Conservation (phyloP, 2,113 vertebrate species). For the Lipophrys pholis region DNA sequence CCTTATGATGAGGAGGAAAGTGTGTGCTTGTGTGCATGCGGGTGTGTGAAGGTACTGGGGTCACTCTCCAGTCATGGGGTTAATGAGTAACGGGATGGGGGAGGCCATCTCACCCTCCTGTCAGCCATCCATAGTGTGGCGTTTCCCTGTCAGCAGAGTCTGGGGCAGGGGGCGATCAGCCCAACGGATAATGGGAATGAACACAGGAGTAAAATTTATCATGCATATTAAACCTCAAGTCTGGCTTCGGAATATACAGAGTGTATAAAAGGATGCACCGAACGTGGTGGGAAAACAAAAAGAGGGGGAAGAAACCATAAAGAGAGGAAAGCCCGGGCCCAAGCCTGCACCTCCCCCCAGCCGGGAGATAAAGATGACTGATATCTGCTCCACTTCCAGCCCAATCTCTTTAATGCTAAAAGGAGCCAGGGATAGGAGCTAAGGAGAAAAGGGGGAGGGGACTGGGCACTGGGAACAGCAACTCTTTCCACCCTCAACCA, state of each 20-base stretch:
- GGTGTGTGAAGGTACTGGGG: slow-evolving; percentile 45
- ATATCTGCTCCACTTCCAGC: slow-evolving; percentile 79
- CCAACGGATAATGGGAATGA: slow-evolving; percentile 79
- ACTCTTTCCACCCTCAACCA: slow-evolving; percentile 63
- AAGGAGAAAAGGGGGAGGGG: slow-evolving; percentile 64
- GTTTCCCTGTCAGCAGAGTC: slow-evolving; percentile 64
- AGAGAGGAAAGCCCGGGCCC: slow-evolving; percentile 73
- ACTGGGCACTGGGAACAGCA: slow-evolving; percentile 57
- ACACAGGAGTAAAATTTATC: slow-evolving; percentile 82
- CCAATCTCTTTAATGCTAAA: slow-evolving; percentile 79
- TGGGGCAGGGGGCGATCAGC: slow-evolving; percentile 60
- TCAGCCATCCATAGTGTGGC: slow-evolving; percentile 50
- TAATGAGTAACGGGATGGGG: slow-evolving; percentile 70
- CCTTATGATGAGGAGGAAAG: slow-evolving; percentile 51
- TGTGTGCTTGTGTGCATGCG: slow-evolving; percentile 23
- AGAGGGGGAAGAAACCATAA: slow-evolving; percentile 70
- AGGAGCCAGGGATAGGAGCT: slow-evolving; percentile 69
- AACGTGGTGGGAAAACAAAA: slow-evolving; percentile 81
- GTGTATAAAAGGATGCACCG: slow-evolving; percentile 76
- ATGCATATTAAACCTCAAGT: slow-evolving; percentile 83
- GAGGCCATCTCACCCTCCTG: slow-evolving; percentile 67
- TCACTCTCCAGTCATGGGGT: slow-evolving; percentile 73
- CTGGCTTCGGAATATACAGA: slow-evolving; percentile 80
- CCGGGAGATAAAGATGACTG: slow-evolving; percentile 84
- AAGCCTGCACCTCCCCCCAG: slow-evolving; percentile 70